Evolutionary conservation across 2,888 invertebrate species (phyloP), one percentile per base, ranked within the genome.

Genomic region (Cancer borealis): DNA sequence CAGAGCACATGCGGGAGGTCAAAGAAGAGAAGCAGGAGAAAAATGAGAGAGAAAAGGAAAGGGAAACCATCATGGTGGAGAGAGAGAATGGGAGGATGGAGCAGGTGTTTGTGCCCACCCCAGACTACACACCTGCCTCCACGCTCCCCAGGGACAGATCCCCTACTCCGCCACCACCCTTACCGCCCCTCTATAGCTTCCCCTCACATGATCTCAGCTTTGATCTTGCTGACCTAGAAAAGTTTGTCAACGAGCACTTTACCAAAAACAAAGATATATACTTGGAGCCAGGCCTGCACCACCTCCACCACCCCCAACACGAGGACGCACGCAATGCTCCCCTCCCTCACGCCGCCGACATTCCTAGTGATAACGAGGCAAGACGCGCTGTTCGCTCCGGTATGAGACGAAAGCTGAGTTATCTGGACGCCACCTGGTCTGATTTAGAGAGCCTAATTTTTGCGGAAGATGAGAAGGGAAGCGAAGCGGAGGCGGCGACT

Each of bases 381-480:
- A 39, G 2, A 39, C 39, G 39, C 84, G 84, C 26, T 79, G 95
- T 95, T 30, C 92, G 93, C 6, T 95, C 95, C 49, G 93, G 94
- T 79, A 93, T 92, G 90, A 93, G 87, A 4, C 89, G 88, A 46
- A 93, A 93, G 5, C 84, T 95, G 30, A 92, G 73, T 3, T 89
- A 92, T 21, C 49, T 95, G 54, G 84, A 89, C n/a, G 93, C 95
- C 8, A 95, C 96, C 14, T 96, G 96, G 96, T 96, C 96, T 60
- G 96, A 96, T 91, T 90, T 96, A 66, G 96, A 96, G 90, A 96
- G 96, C 92, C 87, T 96, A 17, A 96, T 96, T 54, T 96, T 96
- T 90, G 96, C 96, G 17, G 96, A 96, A n/a, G 96, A 96, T 14
- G 93, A 79, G 46, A 46, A 54, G 21, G 66, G 54, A n/a, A 90